Percentiles rank a stretch among this genome's conserved stretches.
phyloP scores from a whole-genome alignment of 2,888 invertebrate genomes.

The Sialis fuliginosa region DNA sequence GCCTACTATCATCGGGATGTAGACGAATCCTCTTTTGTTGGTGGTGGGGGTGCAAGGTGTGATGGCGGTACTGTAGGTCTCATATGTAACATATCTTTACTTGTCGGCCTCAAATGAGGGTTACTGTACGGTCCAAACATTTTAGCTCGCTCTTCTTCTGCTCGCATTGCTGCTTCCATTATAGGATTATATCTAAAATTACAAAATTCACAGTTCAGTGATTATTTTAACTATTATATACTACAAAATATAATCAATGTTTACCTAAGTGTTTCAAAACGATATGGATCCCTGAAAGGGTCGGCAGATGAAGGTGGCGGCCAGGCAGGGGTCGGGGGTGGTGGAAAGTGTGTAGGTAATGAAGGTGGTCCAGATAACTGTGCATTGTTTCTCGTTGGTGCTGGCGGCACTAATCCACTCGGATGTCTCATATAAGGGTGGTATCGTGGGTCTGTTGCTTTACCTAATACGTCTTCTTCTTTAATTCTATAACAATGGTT shows the following conservation, averaged over 20 bases:
- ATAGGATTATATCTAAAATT: conserved; percentile 50
- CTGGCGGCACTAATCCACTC: conserved; percentile 29
- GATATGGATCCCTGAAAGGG: conserved; percentile 49
- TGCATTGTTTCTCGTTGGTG: conserved; percentile 28
- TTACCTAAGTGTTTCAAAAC: conserved; percentile 39
- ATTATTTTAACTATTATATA: too few relatives aligned
- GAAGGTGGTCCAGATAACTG: conserved; percentile 28
- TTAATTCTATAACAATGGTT: conserved; percentile 17
- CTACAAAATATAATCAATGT: too few relatives aligned
- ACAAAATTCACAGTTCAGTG: too few relatives aligned
- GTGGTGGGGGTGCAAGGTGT: conserved; percentile 23
- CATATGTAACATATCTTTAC: conserved; percentile 35
- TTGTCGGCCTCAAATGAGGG: conserved; percentile 32
- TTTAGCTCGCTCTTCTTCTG: conserved; percentile 64
- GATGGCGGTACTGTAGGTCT: conserved; percentile 32
- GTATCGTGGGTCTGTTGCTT: conserved; percentile 32
- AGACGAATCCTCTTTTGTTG: conserved; percentile 36
- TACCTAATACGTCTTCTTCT: conserved; percentile 31
- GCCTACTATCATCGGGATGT: conserved; percentile 32
- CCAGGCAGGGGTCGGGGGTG: conserved; percentile 26
- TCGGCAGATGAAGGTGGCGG: conserved; percentile 38
- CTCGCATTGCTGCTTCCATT: conserved; percentile 59
- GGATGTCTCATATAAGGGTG: conserved; percentile 32
- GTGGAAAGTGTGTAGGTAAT: conserved; percentile 23
- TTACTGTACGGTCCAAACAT: conserved; percentile 53